Evolutionary conservation across 1,140 invertebrate species (phyloP).

Genomic region (Penaeus indicus): DNA sequence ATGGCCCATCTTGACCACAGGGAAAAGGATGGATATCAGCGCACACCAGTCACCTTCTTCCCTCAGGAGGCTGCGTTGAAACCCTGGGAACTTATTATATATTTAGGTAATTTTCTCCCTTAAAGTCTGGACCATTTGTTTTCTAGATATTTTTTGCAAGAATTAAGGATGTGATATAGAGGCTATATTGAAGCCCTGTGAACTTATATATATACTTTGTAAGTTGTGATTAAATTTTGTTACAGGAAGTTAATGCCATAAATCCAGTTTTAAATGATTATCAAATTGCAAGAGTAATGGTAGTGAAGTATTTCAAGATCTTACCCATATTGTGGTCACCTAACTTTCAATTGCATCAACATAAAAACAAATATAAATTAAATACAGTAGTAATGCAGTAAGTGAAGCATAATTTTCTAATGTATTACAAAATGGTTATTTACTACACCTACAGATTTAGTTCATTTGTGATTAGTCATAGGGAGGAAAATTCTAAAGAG

Average conservation of each 20-base stretch:
- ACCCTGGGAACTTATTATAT: slow-evolving; percentile 53
- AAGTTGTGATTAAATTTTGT: too few relatives aligned
- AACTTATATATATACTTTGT: too few relatives aligned
- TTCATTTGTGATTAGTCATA: neutral
- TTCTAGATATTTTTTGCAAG: neutral
- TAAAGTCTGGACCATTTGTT: slow-evolving; percentile 16
- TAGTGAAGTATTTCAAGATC: too few relatives aligned
- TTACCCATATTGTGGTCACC: too few relatives aligned
- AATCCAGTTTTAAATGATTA: too few relatives aligned
- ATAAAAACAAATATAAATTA: neutral
- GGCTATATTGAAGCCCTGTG: too few relatives aligned
- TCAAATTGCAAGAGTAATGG: too few relatives aligned
- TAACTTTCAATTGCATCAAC: neutral
- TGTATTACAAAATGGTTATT: neutral
- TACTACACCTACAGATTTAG: neutral
- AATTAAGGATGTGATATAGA: too few relatives aligned
- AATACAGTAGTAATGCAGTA: neutral
- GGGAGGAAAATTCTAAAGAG: neutral
- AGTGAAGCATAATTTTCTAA: neutral
- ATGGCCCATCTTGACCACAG: slow-evolving; percentile 86
- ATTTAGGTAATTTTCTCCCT: slow-evolving; percentile 54
- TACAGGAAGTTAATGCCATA: too few relatives aligned
- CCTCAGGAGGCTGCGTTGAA: slow-evolving; percentile 72
- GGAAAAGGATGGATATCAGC: slow-evolving; percentile 90
- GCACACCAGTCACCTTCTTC: slow-evolving; percentile 79